Evolutionary conservation across 30 jellyfish, hydroid and myxozoan species (phyloP), one percentile per base, ranked within the genome.

Genomic region (Mastigias papua): DNA sequence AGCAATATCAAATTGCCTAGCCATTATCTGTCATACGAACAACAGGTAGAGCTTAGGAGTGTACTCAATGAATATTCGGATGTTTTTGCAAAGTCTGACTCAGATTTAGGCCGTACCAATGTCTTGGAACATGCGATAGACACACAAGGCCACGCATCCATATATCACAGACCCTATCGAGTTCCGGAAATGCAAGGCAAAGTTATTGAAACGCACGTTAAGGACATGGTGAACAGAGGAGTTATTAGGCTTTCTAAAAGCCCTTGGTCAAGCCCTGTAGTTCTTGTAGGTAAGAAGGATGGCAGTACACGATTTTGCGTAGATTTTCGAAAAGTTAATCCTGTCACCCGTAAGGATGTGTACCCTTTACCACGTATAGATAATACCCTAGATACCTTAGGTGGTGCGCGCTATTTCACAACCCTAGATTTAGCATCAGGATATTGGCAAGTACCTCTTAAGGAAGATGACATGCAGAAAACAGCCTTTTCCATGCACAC

Each of bases 201-300:
- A 54, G 91, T 68, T 48, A 29, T 81, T 6, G 88, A 81, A 3
- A 22, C 71, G 62, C 86, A 81, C 21, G 58, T 81, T 19, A 68
- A 34, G 3, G 75, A 81, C 26, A 81, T 81, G 91, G 88, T 48
- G 29, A 34, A n/a, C 30, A 75, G 42, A 89, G 94, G 42, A 26
- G 48, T 27, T 5, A 51, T 21, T 5, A 51, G 67, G 78, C 84
- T 84, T 2, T 60, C 90, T 49, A 57, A 61, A 31, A 86, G 95
- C 86, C 90, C 95, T 20, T 86, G 90, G 95, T 34, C 95, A 49
- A 64, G 90, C 37, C 97, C 97, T 50, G 46, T 80, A 25, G 93
- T 88, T 26, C 50, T 88, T 9, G 97, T 80, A 17, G 71, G 71
- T 0, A 88, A 88, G 84, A 88, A 88, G 87, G 95, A 88, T 75